Percentiles rank a stretch among this genome's conserved stretches.
phyloP scores from a whole-genome alignment of 1,140 invertebrate species.

The Neotoxoptera formosana region DNA sequence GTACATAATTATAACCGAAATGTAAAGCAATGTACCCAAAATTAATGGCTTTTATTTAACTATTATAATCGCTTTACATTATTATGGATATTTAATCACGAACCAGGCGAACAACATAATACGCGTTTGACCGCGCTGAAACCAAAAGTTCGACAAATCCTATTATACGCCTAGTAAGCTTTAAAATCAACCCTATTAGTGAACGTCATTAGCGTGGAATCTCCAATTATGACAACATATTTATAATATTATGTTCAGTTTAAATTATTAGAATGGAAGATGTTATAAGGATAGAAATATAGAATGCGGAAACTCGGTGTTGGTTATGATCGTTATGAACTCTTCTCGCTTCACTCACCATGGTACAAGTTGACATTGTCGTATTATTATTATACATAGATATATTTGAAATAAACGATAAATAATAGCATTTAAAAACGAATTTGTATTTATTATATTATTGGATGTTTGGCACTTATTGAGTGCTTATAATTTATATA shows the following conservation, averaged over 20 bases:
- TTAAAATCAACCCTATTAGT: slow-evolving; percentile 29
- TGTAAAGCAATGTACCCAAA: slow-evolving; percentile 27
- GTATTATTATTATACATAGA: background rate
- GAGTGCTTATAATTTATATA: background rate
- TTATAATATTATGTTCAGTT: background rate
- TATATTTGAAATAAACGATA: background rate
- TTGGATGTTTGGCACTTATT: background rate
- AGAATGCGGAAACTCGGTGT: background rate
- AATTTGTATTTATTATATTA: background rate
- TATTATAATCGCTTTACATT: slow-evolving; percentile 23
- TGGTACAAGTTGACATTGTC: background rate
- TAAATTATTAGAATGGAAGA: background rate
- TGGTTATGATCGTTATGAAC: too few species aligned
- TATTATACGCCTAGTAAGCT: slow-evolving; percentile 2
- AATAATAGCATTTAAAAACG: background rate
- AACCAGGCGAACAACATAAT: background rate
- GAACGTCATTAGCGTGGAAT: background rate
- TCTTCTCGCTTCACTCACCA: too few species aligned
- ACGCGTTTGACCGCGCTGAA: background rate
- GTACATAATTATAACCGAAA: slow-evolving; percentile 31
- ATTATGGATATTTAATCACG: background rate
- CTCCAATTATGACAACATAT: background rate
- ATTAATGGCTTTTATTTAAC: slow-evolving; percentile 14
- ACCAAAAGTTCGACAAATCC: slow-evolving; percentile 5
- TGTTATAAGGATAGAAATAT: background rate